Evolutionary conservation across 2,797 vertebrate species (phyloP).

Genomic region (Chromobotia macracanthus): DNA sequence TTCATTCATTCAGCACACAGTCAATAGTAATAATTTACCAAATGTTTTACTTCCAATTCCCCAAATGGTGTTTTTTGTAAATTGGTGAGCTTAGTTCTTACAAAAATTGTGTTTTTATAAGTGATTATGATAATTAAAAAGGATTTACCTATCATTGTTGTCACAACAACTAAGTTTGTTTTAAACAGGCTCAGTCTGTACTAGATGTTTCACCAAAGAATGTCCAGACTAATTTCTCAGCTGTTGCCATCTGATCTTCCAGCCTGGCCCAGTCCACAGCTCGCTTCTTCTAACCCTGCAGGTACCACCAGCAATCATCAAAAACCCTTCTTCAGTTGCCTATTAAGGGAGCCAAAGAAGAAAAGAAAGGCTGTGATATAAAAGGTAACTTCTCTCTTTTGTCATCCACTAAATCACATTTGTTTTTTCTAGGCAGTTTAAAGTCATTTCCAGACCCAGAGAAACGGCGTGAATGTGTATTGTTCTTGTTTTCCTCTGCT

Average conservation of each 20-base stretch:
- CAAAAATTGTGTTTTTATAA: not conserved
- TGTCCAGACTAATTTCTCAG: slow-evolving; percentile 80
- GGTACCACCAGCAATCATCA: slow-evolving; percentile 73
- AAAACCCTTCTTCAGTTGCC: slow-evolving; percentile 84
- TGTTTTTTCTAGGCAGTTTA: no score
- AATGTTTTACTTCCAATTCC: no score
- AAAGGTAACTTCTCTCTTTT: slow-evolving; percentile 72
- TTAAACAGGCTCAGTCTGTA: slow-evolving; percentile 2
- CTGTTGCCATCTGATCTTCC: slow-evolving; percentile 77
- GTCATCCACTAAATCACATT: no score
- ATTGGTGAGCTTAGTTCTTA: no score
- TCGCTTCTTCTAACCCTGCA: slow-evolving; percentile 70
- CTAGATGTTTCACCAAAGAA: slow-evolving; percentile 61
- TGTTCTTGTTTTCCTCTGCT: not conserved
- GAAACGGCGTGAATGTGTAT: not conserved
- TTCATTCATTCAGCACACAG: no score
- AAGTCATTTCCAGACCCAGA: no score
- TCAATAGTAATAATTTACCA: no score
- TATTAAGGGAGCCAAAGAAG: slow-evolving; percentile 83
- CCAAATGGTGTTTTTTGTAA: not conserved
- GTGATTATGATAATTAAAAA: not conserved
- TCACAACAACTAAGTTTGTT: not conserved
- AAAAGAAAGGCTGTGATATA: slow-evolving; percentile 83
- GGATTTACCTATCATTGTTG: not conserved
- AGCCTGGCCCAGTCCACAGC: slow-evolving; percentile 78